Evolutionary conservation across 2,888 invertebrate genomes (phyloP).

Genomic region (Ramazzottius varieornatus): DNA sequence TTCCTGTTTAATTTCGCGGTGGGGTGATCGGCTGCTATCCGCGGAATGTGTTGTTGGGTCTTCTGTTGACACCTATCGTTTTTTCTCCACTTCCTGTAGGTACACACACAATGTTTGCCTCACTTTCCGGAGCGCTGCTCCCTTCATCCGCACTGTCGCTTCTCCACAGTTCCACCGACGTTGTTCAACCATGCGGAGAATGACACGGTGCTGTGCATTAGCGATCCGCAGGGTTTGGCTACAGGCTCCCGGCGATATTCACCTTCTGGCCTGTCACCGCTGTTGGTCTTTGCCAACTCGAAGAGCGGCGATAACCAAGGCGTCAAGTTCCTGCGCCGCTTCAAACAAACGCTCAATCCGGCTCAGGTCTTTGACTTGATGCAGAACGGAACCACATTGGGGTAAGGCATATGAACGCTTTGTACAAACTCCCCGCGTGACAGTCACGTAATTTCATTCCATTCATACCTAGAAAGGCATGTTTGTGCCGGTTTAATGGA

Average conservation of each 20-base stretch:
- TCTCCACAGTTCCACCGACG: slow-evolving; percentile 79
- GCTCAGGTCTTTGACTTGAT: slow-evolving; percentile 93
- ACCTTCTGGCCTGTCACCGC: slow-evolving; percentile 29
- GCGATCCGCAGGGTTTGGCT: neutral
- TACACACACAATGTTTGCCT: slow-evolving; percentile 70
- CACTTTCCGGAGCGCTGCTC: slow-evolving; percentile 49
- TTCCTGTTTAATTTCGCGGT: no score
- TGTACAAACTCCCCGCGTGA: no score
- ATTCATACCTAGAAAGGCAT: no score
- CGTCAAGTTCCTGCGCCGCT: slow-evolving; percentile 70
- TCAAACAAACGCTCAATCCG: slow-evolving; percentile 79
- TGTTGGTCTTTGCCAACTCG: slow-evolving; percentile 87
- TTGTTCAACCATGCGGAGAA: slow-evolving; percentile 30
- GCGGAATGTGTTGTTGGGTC: no score
- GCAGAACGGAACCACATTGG: slow-evolving; percentile 49
- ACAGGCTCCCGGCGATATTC: neutral
- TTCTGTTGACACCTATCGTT: no score
- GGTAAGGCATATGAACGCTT: slow-evolving; percentile 33
- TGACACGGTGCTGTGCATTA: neutral
- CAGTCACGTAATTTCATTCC: no score
- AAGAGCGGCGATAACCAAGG: slow-evolving; percentile 95
- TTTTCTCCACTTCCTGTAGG: slow-evolving; percentile 22
- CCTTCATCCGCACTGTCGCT: slow-evolving; percentile 48
- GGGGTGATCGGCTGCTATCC: no score
- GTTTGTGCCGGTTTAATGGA: no score